phyloP scores from a whole-genome alignment of 2,113 vertebrate species.

The Trochalopteron elliotii region DNA sequence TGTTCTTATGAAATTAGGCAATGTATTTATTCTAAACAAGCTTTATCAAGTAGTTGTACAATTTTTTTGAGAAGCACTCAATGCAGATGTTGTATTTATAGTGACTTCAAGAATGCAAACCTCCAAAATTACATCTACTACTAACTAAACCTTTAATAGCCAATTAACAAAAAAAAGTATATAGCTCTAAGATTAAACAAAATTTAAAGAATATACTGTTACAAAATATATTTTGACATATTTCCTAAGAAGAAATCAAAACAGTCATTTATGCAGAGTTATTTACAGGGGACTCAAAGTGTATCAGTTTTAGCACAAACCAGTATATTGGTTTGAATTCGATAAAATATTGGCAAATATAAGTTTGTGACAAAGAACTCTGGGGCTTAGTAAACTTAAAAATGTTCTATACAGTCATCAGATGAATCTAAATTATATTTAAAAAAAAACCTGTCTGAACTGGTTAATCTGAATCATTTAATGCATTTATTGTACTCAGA shows the following conservation, averaged over 20 bases:
- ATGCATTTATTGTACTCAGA: constrained; percentile 63
- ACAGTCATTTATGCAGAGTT: constrained; percentile 65
- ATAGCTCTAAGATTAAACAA: constrained; percentile 64
- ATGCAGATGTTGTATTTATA: constrained; percentile 2
- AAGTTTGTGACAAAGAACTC: constrained; percentile 32
- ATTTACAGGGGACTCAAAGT: constrained; percentile 67
- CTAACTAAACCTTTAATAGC: constrained; percentile 49
- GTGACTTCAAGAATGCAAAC: constrained; percentile 3
- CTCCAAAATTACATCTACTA: constrained; percentile 50
- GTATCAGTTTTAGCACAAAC: constrained; percentile 49
- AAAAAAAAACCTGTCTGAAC: constrained; percentile 28
- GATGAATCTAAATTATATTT: constrained; percentile 41
- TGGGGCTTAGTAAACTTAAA: constrained; percentile 54
- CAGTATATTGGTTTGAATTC: constrained; percentile 37
- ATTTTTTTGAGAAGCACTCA: constrained; percentile 37
- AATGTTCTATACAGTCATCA: constrained; percentile 38
- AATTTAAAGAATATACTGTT: constrained; percentile 67
- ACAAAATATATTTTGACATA: constrained; percentile 63
- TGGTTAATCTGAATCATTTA: constrained; percentile 42
- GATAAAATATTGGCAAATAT: constrained; percentile 29
- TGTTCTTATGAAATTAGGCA: neutral
- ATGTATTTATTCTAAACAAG: constrained; percentile 52
- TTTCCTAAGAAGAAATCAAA: constrained; percentile 69
- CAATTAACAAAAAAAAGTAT: constrained; percentile 47
- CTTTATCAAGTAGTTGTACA: constrained; percentile 4